Conservation (phyloP, 2,888 invertebrate species). For the Adela reaumurella region DNA sequence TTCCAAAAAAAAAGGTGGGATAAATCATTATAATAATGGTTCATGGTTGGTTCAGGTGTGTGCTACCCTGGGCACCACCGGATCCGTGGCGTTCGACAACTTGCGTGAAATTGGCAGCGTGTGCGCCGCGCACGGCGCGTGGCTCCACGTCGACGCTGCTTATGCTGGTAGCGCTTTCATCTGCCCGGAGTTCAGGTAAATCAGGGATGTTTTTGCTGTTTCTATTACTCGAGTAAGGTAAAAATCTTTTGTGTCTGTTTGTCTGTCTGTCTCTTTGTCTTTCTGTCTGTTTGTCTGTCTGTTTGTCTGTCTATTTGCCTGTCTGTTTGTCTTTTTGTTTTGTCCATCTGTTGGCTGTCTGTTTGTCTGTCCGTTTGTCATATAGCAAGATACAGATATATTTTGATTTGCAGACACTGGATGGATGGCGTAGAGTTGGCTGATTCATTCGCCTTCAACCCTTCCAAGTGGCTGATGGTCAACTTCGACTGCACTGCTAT, state of each 20-base stretch:
- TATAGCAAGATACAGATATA: too few relatives aligned
- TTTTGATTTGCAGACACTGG: slow-evolving; percentile 66
- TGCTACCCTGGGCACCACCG: slow-evolving; percentile 94
- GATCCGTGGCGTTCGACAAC: slow-evolving; percentile 95
- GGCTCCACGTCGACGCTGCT: slow-evolving; percentile 97
- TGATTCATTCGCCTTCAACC: slow-evolving; percentile 96
- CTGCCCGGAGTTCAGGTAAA: slow-evolving; percentile 86
- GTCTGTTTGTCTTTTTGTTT: too few relatives aligned
- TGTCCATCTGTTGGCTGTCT: not conserved
- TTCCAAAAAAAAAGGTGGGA: too few relatives aligned
- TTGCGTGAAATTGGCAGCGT: slow-evolving; percentile 65
- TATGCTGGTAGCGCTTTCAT: slow-evolving; percentile 96
- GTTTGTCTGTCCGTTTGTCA: not conserved
- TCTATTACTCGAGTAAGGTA: too few relatives aligned
- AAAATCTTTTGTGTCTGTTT: too few relatives aligned
- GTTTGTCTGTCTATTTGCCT: too few relatives aligned
- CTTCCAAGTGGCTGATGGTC: slow-evolving; percentile 98
- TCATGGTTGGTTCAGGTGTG: slow-evolving; percentile 90
- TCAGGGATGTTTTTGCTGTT: too few relatives aligned
- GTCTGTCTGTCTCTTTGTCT: too few relatives aligned
- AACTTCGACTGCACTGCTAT: slow-evolving; percentile 99
- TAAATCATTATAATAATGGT: too few relatives aligned
- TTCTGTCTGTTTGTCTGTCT: too few relatives aligned
- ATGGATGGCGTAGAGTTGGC: slow-evolving; percentile 86
- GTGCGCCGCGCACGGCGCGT: slow-evolving; percentile 76